Conservation (phyloP, 2,797 vertebrate species). For the Echiichthys vipera region DNA sequence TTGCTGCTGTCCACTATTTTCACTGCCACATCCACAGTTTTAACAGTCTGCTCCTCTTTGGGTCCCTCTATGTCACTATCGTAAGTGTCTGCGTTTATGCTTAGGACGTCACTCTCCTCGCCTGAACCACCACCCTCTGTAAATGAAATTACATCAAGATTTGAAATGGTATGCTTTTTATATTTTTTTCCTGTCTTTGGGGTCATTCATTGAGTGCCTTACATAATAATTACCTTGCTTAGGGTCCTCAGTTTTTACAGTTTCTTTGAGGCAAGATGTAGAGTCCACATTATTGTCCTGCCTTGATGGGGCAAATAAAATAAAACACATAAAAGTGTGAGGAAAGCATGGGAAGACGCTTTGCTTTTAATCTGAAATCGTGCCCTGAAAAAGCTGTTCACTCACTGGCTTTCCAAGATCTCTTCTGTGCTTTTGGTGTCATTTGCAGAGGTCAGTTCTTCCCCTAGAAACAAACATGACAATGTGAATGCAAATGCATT, state of each 20-base stretch:
- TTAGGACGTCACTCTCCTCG: conserved; percentile 96
- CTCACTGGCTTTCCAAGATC: conserved; percentile 90
- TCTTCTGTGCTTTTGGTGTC: conserved; percentile 78
- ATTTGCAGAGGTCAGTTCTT: conserved; percentile 83
- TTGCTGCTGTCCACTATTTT: conserved; percentile 30
- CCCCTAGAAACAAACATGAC: conserved; percentile 80
- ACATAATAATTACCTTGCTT: conserved; percentile 88
- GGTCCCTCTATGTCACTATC: conserved; percentile 97
- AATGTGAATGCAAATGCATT: not conserved
- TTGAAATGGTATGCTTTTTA: conserved; percentile 7
- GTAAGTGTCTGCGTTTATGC: conserved; percentile 96
- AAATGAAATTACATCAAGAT: conserved; percentile 7
- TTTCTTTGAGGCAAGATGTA: conserved; percentile 90
- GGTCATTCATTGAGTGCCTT: not conserved
- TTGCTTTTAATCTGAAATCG: conserved; percentile 2
- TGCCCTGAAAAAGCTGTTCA: conserved; percentile 65
- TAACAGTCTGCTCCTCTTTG: conserved; percentile 85
- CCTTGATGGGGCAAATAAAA: conserved; percentile 71
- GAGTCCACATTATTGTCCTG: conserved; percentile 93
- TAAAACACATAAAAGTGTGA: not conserved
- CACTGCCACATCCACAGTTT: conserved; percentile 70
- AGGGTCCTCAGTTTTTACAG: conserved; percentile 84
- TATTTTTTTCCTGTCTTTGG: not conserved
- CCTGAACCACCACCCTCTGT: conserved; percentile 82
- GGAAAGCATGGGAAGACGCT: not conserved